Base-by-base conservation (phyloP, 2,888 invertebrate species). In the Venusia cambrica region DNA sequence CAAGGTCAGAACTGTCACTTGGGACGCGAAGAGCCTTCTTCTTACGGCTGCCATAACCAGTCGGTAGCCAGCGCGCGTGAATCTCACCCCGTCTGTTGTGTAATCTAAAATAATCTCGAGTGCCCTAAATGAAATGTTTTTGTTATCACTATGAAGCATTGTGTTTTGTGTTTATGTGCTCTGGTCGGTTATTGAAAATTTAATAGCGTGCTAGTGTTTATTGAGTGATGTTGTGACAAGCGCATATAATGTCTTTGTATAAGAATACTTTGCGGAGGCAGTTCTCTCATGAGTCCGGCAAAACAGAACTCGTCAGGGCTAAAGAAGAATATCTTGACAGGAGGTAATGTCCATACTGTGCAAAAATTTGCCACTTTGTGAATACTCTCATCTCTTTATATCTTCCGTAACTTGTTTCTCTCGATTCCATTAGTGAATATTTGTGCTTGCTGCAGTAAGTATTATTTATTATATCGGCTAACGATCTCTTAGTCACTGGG, bases 251-350 rank as follows among this genome's bases (percentile, higher is more conserved):
- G 54, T 45, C 45, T 36, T 29, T 52, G 36, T 51, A 31, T 26
- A 62, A 57, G 46, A 62, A 55, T 10, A 70, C 78, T 76, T 67
- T 85, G 54, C 68, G 81, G 25, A 62, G 87, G 30, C 87, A 87
- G 48, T 83, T 74, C 51, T 87, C 87, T 12, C 81, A 83, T 31
- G 87, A 87, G 47, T 81, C 87, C 6, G 87, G 84, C 7, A 83
- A 73, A 54, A 64, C 79, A 2, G 84, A 75, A 44, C 69, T 84
- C 16, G 62, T 58, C 42, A 70, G 63, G 22, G 81, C 80, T n/a
- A 64, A 58, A 42, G 78, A 84, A 52, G 81, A 79, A 51, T 77
- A 70, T 58, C 73, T 76, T 28, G 78, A 80, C 54, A 64, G 77
- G 26, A 76, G 85, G 85, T 85, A 73, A n/a, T 51, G 63, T 56